Base-by-base conservation (phyloP, 2,113 vertebrate species). In the Garra rufa region DNA sequence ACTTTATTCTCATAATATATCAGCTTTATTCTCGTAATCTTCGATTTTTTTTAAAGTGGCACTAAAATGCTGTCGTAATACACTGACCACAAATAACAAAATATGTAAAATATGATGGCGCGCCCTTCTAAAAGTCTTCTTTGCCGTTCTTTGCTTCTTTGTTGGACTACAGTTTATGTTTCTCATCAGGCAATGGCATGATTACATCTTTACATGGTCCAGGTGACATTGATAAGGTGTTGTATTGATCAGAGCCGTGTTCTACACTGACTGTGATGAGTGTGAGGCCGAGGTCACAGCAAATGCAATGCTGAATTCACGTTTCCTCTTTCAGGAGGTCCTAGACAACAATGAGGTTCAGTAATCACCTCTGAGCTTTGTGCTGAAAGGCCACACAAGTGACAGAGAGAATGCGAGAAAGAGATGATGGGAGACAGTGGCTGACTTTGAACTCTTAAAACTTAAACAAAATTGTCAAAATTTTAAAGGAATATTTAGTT, bases 281-380 rank as follows among this genome's bases (percentile, higher is more conserved):
- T 13, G 46, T 17, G 38, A 50, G 70, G 44, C 19, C 69, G 19
- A 88, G 82, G 82, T 67, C 63, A 86, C n/a, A 9, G 34, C 44
- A 17, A 81, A 73, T 73, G 13, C 9, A 21, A 46, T 26, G 13
- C 70, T 46, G 70, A 73, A 43, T 83, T 80, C 82, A 73, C 1
- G 21, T 71, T 17, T 65, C 24, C 41, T 30, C 43, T 59, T 74
- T 46, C 74, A 71, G 24, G 59, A 82, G 52, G 82, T 44, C 52
- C 19, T 76, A 11, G 69, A 74, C n/a, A 76, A 85, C 50, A 46
- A 73, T 71, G 57, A 65, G 75, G 77, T 82, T 55, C 75, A 85
- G 43, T 70, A 80, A 87, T 76, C 67, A 61, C 63, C 71, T 52
- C 15, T 82, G 61, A 43, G 61, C 9, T 43, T 52, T 24, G 14